Evolutionary conservation across 2,797 vertebrate species (phyloP).

Genomic region (Chloroceryle inda): DNA sequence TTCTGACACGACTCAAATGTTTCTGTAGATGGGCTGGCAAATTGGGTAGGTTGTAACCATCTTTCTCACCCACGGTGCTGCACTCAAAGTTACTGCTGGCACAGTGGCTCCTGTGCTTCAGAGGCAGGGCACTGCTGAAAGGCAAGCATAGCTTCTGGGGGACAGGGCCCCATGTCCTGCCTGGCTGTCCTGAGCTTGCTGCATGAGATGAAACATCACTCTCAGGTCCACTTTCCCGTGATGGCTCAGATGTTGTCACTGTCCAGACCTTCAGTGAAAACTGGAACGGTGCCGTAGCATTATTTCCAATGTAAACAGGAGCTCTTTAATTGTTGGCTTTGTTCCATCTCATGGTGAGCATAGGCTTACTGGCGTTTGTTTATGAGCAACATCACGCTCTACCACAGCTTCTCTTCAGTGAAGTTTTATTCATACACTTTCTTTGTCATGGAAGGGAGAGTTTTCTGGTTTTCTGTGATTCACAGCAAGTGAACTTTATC

Average conservation of each 20-base stretch:
- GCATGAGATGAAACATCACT: not conserved
- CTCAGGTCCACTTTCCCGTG: not conserved
- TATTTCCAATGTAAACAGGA: not conserved
- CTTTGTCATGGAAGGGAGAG: not conserved
- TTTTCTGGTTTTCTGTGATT: constrained; percentile 35
- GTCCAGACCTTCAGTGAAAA: not conserved
- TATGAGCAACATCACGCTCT: not conserved
- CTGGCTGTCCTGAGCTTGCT: not conserved
- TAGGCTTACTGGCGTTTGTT: not conserved
- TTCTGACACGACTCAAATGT: not conserved
- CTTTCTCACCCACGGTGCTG: not conserved
- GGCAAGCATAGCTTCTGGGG: fast-evolving
- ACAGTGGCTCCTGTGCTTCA: not conserved
- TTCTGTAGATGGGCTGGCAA: not conserved
- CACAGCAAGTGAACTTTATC: constrained; percentile 39
- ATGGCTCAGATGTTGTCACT: not conserved
- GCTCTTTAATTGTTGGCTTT: not conserved
- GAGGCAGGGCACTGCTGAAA: not conserved
- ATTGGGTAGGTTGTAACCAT: constrained; percentile 4
- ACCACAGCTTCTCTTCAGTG: not conserved
- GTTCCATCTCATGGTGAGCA: not conserved
- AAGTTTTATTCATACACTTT: constrained; percentile 6
- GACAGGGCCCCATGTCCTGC: not conserved
- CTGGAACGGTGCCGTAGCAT: not conserved
- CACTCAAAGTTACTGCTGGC: not conserved